A percentile compares a stretch with the other conserved stretches of the same genome.
Conservation (phyloP, 1,140 invertebrate species). For the Bombus cullumanus region DNA sequence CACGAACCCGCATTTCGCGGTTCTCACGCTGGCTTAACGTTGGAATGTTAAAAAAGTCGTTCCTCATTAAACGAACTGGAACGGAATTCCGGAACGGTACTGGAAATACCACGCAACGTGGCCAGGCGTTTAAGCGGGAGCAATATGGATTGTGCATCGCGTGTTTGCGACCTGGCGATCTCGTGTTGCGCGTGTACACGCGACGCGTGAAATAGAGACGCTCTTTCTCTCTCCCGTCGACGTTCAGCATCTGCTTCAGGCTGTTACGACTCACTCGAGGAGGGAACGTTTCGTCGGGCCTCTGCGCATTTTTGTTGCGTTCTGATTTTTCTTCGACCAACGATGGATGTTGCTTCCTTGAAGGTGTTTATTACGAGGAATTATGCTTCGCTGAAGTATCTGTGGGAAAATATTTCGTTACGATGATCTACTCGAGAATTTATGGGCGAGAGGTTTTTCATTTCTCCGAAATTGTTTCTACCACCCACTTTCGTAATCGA, state of each 20-base stretch:
- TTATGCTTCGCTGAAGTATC: background rate
- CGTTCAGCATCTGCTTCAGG: background rate
- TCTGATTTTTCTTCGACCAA: background rate
- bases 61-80: slow-evolving; percentile 69
- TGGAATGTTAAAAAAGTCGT: slow-evolving; percentile 67
- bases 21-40: slow-evolving; percentile 66
- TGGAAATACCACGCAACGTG: slow-evolving; percentile 49
- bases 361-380: slow-evolving; percentile 8
- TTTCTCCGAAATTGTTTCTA: background rate
- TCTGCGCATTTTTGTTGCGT: background rate
- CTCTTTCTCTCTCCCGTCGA: slow-evolving; percentile 8
- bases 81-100: slow-evolving; percentile 70
- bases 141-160: slow-evolving; percentile 66
- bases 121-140: slow-evolving; percentile 44
- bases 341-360: slow-evolving; percentile 3
- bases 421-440: background rate
- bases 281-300: background rate
- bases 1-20: slow-evolving; percentile 66
- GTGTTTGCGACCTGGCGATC: slow-evolving; percentile 37
- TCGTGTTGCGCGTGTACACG: slow-evolving; percentile 35
- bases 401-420: slow-evolving; percentile 9
- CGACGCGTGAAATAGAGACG: slow-evolving; percentile 44
- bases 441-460: background rate
- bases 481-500: no score
- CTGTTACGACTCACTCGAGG: slow-evolving; percentile 8